Evolutionary conservation across 2,113 vertebrate species (phyloP), one percentile per base, ranked within the genome.

Genomic region (Triplophysa siluroides): DNA sequence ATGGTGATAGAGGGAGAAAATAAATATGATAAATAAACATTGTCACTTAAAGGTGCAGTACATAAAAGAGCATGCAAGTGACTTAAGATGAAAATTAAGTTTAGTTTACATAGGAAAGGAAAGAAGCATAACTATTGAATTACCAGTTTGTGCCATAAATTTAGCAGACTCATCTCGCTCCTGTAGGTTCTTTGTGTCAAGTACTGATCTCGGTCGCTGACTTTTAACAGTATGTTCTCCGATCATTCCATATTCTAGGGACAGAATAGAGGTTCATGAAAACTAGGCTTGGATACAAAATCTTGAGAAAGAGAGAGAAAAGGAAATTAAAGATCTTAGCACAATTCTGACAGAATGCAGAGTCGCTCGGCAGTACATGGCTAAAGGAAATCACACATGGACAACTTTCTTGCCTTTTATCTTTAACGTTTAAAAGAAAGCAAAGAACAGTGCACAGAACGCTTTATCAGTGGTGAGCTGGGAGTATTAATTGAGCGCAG

Each of bases 111-210:
- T 90, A 94, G 95, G 88, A 96, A 92, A 91, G 88, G 89, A 92
- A 93, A 91, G 92, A 93, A 92, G 93, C 92, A 96, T 95, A 98
- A 97, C 97, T 99, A 97, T 95, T 94, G 92, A 96, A 98, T 99
- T 99, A 99, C 98, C 98, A 98, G 98, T 99, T 98, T 99, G 98
- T 98, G 98, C 97, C 98, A 99, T 99, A 99, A 99, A 99, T 98
- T 97, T 99, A 98, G 97, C 96, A 97, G 97, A 96, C 93, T 99
- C 98, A 96, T 96, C 97, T 97, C 96, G 97, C 92, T 99, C 98
- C 98, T 99, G 96, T 95, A 94, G 97, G 95, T 96, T 95, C 96
- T 96, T 98, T 99, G 97, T 97, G 92, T 99, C 98, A 98, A 98
- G 97, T 97, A 99, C 98, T 98, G 98, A 99, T 97, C 98, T 96